Evolutionary conservation across 2,113 vertebrate species (phyloP).

Genomic region (Notarius quadriscutis): DNA sequence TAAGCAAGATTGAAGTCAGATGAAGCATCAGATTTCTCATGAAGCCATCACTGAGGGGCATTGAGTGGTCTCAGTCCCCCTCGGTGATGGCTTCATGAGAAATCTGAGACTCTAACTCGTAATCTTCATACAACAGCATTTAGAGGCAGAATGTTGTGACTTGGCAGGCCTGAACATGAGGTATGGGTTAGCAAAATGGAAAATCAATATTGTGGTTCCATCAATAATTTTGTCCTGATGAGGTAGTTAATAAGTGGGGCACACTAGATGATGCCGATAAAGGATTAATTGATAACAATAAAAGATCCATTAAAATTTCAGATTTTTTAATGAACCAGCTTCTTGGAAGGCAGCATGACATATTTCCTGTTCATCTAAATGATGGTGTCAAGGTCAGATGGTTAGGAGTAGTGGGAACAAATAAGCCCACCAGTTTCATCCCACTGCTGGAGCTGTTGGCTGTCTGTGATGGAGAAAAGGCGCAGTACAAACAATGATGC

Average conservation of each 20-base stretch:
- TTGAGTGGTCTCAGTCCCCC: no score
- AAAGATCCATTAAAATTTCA: background rate
- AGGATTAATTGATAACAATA: background rate
- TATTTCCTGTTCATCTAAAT: background rate
- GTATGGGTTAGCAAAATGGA: background rate
- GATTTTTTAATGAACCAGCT: background rate
- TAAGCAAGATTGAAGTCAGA: background rate
- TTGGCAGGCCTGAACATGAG: background rate
- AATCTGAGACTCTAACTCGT: background rate
- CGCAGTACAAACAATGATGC: no score
- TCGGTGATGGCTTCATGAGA: background rate
- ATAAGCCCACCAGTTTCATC: background rate
- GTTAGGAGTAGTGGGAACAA: background rate
- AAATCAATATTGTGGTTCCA: background rate
- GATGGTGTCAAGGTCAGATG: background rate
- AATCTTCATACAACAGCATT: background rate
- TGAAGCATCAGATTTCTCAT: no score
- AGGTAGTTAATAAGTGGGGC: background rate
- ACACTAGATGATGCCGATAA: background rate
- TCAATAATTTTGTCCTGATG: background rate
- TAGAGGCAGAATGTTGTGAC: background rate
- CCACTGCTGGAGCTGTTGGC: background rate
- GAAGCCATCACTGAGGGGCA: no score
- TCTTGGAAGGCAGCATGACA: background rate
- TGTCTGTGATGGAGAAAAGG: background rate